These are phyloP conservation scores for Oophaga sylvatica DNA, from an alignment of 2,797 vertebrate species.

Conservation along the genomic window DNA sequence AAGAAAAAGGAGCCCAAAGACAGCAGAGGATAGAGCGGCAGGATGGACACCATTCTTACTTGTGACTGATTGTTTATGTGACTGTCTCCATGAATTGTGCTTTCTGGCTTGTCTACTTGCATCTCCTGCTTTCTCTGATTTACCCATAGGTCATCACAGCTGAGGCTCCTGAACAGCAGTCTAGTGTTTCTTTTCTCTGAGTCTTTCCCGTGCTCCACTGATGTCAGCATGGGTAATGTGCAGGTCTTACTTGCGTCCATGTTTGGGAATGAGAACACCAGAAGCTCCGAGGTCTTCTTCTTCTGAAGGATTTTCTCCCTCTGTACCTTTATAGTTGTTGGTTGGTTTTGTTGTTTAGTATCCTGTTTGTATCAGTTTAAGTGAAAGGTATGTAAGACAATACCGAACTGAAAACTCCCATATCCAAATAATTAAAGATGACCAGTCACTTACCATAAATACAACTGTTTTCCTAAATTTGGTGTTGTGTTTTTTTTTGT, in stretches of 20 bases:
- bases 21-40: constrained; percentile 35
- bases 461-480: not conserved
- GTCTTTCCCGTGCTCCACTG: constrained; percentile 64
- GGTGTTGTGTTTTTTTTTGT: too few relatives aligned
- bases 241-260: constrained; percentile 64
- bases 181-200: constrained; percentile 57
- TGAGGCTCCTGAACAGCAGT: constrained; percentile 68
- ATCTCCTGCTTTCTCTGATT: constrained; percentile 79
- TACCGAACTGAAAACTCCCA: not conserved
- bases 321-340: constrained; percentile 67
- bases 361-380: constrained; percentile 72
- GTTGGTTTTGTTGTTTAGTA: constrained; percentile 67
- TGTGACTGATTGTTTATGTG: constrained; percentile 71
- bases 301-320: constrained; percentile 67
- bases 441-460: not conserved
- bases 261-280: constrained; percentile 59
- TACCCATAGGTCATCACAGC: constrained; percentile 85
- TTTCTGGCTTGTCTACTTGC: constrained; percentile 75
- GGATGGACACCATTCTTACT: constrained; percentile 74
- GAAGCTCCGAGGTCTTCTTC: constrained; percentile 63
- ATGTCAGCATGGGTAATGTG: constrained; percentile 63
- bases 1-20: constrained; percentile 35
- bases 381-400: constrained; percentile 63
- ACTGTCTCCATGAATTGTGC: constrained; percentile 63
- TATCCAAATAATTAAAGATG: not conserved